Evolutionary conservation across 1,140 invertebrate genomes (phyloP), one percentile per base, ranked within the genome.

Genomic region (Mizuhopecten yessoensis): DNA sequence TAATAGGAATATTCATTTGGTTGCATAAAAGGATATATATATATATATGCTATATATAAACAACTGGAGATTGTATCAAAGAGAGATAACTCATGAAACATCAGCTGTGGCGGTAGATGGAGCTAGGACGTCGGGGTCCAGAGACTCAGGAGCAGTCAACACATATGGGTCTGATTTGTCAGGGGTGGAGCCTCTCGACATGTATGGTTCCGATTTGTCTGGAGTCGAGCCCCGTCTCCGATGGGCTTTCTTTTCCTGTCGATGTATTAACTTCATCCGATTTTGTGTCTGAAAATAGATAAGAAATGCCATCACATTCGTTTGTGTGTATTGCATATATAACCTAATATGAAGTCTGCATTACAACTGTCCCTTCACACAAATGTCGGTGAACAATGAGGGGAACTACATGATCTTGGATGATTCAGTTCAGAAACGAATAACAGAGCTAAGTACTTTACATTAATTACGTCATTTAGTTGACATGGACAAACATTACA

Each of bases 241-340:
- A 75, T 75, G 57, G 29, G 57, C 57, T 17, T 29, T 75, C n/a
- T 29, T 90, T 86, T 93, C 90, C 90, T 94, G 88, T 89, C 90
- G 92, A 15, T 95, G 93, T 33, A 94, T 92, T 34, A 95, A 87
- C 88, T 93, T 94, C 94, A 95, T 95, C 15, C 93, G 92, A 88
- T 93, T 94, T 57, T 94, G 94, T 34, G 94, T 95, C 94, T 94
- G 90, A 33, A 92, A 34, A 13, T 36, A 45, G 34, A 29, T 9
- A 29, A 39, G 34, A 20, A 87, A 34, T 87, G 17, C 11, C 15
- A 57, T 20, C 36, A 45, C 42, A 45, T 45, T 45, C 42, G 17
- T 45, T 39, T 39, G 36, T 39, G 36, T 39, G 36, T 7, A 39
- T 7, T 39, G 36, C 13, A 5, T 7, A 13, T 39, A 13, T 39